Evolutionary conservation across 2,797 vertebrate species (phyloP).

Genomic region (Galago senegalensis): DNA sequence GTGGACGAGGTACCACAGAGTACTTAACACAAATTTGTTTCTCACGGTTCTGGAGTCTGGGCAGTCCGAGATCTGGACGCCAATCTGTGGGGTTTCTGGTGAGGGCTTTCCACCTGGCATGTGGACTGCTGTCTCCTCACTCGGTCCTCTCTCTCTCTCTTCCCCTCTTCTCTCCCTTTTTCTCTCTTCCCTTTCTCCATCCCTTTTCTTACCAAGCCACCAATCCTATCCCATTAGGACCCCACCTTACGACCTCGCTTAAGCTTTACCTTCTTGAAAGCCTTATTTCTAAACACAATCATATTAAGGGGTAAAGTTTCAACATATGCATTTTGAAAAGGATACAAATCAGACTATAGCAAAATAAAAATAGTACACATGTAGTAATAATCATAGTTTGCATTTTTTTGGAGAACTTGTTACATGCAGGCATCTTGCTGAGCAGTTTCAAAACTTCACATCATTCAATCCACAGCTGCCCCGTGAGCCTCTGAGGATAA

Average conservation of each 20-base stretch:
- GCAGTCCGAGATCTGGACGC: neutral
- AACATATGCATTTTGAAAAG: neutral
- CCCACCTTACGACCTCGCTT: neutral
- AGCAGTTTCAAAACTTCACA: too few relatives aligned
- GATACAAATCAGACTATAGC: neutral
- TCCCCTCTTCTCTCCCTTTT: neutral
- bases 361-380: neutral
- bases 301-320: neutral
- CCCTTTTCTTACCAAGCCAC: neutral
- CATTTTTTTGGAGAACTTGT: neutral
- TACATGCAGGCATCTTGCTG: rapidly evolving
- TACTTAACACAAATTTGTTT: neutral
- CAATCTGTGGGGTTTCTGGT: neutral
- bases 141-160: neutral
- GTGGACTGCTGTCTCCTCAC: neutral
- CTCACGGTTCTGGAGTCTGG: neutral
- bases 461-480: neutral
- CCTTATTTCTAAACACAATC: neutral
- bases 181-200: neutral
- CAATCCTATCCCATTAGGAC: neutral
- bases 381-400: neutral
- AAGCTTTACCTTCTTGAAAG: neutral
- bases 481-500: too few relatives aligned
- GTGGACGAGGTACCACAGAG: neutral
- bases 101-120: neutral